Base-by-base conservation (phyloP, 2,113 vertebrate genomes). In the Phasianus colchicus region DNA sequence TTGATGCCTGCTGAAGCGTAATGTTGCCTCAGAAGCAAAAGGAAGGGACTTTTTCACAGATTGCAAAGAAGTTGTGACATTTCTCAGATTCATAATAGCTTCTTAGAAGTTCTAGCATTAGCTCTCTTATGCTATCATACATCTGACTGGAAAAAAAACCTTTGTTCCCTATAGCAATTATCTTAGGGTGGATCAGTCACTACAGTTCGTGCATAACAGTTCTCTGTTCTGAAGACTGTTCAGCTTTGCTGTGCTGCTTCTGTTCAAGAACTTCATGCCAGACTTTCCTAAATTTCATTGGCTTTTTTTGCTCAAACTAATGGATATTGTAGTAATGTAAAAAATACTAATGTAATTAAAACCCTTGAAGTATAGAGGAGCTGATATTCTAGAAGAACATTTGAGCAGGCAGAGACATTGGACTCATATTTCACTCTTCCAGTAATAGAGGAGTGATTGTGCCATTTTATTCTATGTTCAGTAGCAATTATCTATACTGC, bases 81-180 rank as follows among this genome's bases (percentile, higher is more conserved):
- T 93, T 97, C 63, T 93, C 32, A 87, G 94, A 88, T 95, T 86
- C 34, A 18, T 75, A 92, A 70, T 50, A 81, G 47, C 60, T 83
- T 94, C 55, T 95, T 83, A 90, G 82, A 88, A 87, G 83, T 92
- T 94, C n/a, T 34, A 92, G 65, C 11, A 82, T 88, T 90, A 89
- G 79, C 58, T 96, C 69, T 79, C 92, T 34, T 67, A 32, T 87
- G 15, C n/a, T 91, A 21, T 71, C 6, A 6, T 61, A 83, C n/a
- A 47, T 61, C 71, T 74, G 88, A 80, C 65, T 71, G 88, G 7
- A 93, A 95, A 50, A 95, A 89, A 89, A 29, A 13, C 22, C 32
- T 95, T 96, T 95, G 32, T 82, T 93, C 17, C 21, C 42, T 25
- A 15, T 55, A 42, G 79, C 54, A 77, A 40, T 95, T 95, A 83